Conservation (phyloP, 1,140 invertebrate genomes). For the Eupristina koningsbergeri region DNA sequence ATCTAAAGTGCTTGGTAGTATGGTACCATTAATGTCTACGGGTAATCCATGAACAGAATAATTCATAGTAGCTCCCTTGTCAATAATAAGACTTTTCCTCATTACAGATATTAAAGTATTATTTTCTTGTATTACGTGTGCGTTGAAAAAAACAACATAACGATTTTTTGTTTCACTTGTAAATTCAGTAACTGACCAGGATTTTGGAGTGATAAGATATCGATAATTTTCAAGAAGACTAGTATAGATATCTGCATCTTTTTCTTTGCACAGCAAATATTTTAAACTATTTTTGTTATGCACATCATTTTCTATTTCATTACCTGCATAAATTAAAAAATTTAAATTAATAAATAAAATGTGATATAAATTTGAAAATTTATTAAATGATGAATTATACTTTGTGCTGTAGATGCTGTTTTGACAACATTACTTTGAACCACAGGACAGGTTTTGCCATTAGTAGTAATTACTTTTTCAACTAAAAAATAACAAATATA, state of each 20-base stretch:
- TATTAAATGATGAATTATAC: background rate
- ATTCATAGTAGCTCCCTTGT: constrained; percentile 38
- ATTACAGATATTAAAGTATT: constrained; percentile 46
- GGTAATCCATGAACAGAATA: constrained; percentile 49
- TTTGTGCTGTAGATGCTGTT: background rate
- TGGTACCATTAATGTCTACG: constrained; percentile 35
- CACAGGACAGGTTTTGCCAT: background rate
- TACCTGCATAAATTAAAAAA: constrained; percentile 14
- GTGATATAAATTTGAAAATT: background rate
- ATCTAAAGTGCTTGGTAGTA: constrained; percentile 40
- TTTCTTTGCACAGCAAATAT: constrained; percentile 23
- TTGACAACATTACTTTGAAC: background rate
- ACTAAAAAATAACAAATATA: constrained; percentile 11
- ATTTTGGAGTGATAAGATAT: constrained; percentile 45
- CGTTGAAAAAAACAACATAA: constrained; percentile 41
- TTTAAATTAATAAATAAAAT: constrained; percentile 1
- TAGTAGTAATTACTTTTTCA: background rate
- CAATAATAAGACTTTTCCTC: constrained; percentile 46
- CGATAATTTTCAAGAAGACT: constrained; percentile 46
- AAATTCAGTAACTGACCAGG: constrained; percentile 43
- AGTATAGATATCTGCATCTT: constrained; percentile 30
- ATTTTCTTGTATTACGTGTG: constrained; percentile 35
- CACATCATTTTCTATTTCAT: background rate
- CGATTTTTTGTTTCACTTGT: constrained; percentile 39
- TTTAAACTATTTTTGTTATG: constrained; percentile 12